Base-by-base conservation (phyloP, 2,888 invertebrate genomes). In the Antitype chi region DNA sequence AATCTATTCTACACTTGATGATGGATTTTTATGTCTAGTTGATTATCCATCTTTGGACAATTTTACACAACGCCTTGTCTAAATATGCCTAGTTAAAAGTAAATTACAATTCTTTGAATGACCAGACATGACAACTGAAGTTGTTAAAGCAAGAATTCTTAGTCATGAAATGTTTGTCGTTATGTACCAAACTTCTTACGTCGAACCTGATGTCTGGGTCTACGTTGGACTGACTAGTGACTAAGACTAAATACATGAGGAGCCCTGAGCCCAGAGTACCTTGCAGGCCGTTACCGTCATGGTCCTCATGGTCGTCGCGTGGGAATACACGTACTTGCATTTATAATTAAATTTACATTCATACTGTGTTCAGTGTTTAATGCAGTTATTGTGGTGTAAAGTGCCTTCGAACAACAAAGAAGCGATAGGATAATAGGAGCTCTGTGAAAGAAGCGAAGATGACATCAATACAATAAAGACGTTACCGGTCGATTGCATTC, bases 311-410 rank as follows among this genome's bases (percentile, higher is more conserved):
- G 90, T 82, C 89, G 85, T 88, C 91, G 92, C 94, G 93, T 94
- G 94, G 94, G 94, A 94, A 94, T 92, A 89, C 85, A 87, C 89
- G 90, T 92, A 92, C 91, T 89, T 92, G 90, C 89, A 92, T 91
- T 90, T 91, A 90, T 91, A 92, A 93, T 92, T 91, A 89, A 92
- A 92, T 93, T 92, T 92, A 91, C 91, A 93, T 93, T 92, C 92
- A 89, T 88, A 82, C 86, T 87, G 86, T 90, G 91, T 90, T 87
- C 86, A 82, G 80, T 71, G 85, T 86, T 89, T 89, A 89, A 90
- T 90, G 90, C 87, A 87, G 86, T 82, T 85, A 82, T 85, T 87
- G 87, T 85, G 80, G 84, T 87, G 87, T 85, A 87, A 88, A 88
- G 85, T 86, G 86, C 79, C 82, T 87, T 83, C 78, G 84, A 84